Evolutionary conservation across 2,888 invertebrate species (phyloP).

Genomic region (Xylota sylvarum): DNA sequence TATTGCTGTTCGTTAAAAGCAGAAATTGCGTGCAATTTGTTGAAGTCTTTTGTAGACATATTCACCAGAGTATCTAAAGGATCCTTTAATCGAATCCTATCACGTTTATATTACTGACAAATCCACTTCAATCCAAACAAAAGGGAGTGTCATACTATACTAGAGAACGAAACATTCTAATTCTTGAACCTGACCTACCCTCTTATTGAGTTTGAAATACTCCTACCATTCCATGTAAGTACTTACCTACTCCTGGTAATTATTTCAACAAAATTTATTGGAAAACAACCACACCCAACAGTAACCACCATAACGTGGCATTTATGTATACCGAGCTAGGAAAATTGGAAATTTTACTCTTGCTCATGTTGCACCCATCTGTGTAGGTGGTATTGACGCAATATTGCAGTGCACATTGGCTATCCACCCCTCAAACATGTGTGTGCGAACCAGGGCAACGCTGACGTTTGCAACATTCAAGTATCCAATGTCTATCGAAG

Average conservation of each 20-base stretch:
- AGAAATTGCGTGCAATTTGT: too few relatives aligned
- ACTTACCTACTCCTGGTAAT: neutral
- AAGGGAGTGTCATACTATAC: too few relatives aligned
- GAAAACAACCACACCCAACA: neutral
- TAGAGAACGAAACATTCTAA: neutral
- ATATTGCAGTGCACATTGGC: neutral
- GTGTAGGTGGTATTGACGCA: neutral
- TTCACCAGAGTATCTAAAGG: too few relatives aligned
- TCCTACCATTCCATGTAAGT: neutral
- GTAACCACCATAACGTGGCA: neutral
- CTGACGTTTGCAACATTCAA: slow-evolving; percentile 14
- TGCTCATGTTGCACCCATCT: neutral
- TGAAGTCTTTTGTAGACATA: too few relatives aligned
- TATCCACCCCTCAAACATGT: neutral
- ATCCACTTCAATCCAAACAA: too few relatives aligned
- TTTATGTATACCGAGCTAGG: neutral
- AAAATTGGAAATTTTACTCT: neutral
- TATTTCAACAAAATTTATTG: neutral
- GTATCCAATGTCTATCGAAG: slow-evolving; percentile 4
- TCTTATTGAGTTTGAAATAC: neutral
- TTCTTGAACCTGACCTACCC: neutral
- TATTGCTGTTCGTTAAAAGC: too few relatives aligned
- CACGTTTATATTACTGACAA: too few relatives aligned
- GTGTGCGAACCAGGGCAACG: neutral
- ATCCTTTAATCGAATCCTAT: too few relatives aligned